Percentiles rank a stretch among this genome's conserved stretches.
Conservation (phyloP, 2,797 vertebrate genomes). For the Phalloptychus januarius region DNA sequence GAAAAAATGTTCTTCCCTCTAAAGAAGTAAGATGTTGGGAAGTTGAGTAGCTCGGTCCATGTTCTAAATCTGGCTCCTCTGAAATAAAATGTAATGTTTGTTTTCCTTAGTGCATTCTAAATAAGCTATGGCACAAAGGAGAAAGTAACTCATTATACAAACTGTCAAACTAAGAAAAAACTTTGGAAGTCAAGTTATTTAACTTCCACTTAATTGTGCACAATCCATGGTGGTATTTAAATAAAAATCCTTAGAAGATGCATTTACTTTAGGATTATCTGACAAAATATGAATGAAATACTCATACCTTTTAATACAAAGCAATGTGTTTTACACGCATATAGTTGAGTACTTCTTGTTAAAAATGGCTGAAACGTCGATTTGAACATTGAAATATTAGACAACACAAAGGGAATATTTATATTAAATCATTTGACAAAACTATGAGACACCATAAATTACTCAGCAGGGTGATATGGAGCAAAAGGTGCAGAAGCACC, state of each 20-base stretch:
- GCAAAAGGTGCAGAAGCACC: background rate
- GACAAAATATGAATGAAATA: background rate
- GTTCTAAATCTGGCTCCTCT: background rate
- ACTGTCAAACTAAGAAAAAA: background rate
- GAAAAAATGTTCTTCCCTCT: background rate
- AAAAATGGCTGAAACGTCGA: background rate
- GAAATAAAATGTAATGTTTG: background rate
- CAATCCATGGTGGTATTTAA: no score
- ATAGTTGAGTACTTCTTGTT: background rate
- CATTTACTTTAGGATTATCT: background rate
- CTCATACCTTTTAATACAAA: background rate
- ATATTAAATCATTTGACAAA: background rate
- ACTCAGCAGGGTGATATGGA: background rate
- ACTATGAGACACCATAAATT: constrained; percentile 1
- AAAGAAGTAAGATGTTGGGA: background rate
- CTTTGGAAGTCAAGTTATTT: background rate
- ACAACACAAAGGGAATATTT: background rate
- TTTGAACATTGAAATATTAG: background rate
- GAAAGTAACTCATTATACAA: background rate
- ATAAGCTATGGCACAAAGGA: background rate
- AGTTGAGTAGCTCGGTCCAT: background rate
- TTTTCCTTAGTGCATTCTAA: background rate
- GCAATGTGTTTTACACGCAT: background rate
- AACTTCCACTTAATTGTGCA: background rate
- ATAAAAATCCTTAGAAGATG: no score